Base-by-base conservation (phyloP, 2,113 vertebrate genomes). In the Tinamus guttatus region DNA sequence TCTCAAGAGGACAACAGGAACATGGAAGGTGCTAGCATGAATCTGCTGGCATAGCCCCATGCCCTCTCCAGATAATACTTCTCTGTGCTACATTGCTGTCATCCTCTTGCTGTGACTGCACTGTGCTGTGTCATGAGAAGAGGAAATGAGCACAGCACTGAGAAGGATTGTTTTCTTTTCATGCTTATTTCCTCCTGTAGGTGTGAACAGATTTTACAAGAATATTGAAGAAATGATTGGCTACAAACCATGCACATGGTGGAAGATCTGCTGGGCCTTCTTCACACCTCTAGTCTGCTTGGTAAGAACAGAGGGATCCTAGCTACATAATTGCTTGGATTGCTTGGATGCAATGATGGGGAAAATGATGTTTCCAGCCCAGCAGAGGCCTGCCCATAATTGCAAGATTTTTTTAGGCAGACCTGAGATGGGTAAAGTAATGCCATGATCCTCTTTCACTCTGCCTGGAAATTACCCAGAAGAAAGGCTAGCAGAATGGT, bases 161-260 rank as follows among this genome's bases (percentile, higher is more conserved):
- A 84, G 27, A 13, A 65, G 41, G 16, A 8, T 43, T 51, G 5
- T 7, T 21, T 52, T 69, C 49, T 73, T 24, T 41, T 56, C 49
- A 43, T 0, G 1, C 5, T 60, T 5, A 6, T 94, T 94, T 94
- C 52, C 74, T 78, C 63, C 43, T 78, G 25, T 89, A 99, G 99
- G 99, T 80, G 99, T 98, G 56, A 98, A 99, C 38, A 98, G 96
- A 78, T 99, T 99, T 96, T 99, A 99, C 82, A 91, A 91, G 30
- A 98, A 99, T 95, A 99, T 99, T 1, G 99, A 99, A 94, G 98
- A 99, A 90, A 99, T 99, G 99, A 99, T 99, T 36, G 99, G 99
- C 77, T 99, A 99, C 96, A 98, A 98, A 83, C 98, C 98, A 11
- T 98, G 98, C 58, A 65, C 87, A 36, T 99, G 98, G 98, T 99